Evolutionary conservation across 2,797 vertebrate genomes (phyloP).

Genomic region (Eurystomus glaucurus): DNA sequence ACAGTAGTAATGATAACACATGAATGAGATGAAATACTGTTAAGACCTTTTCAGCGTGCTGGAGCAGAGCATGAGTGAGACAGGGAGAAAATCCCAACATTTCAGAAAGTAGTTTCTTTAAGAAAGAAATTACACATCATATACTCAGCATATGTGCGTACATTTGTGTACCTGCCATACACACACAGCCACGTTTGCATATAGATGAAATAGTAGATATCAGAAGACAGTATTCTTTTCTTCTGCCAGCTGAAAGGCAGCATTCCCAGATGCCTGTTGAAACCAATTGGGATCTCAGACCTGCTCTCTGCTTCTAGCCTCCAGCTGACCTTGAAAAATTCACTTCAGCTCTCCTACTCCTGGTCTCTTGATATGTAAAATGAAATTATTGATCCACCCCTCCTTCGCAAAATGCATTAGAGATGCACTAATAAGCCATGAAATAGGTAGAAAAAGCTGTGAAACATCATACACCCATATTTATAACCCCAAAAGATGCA

Average conservation of each 20-base stretch:
- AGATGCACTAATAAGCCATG: slow-evolving; percentile 27
- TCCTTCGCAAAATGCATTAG: slow-evolving; percentile 32
- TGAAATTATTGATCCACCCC: slow-evolving; percentile 8
- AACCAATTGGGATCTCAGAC: not conserved
- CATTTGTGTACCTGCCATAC: not conserved
- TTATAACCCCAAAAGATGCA: not conserved
- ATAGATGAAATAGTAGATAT: not conserved
- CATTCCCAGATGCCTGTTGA: not conserved
- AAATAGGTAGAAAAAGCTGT: slow-evolving; percentile 41
- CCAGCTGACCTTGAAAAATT: slow-evolving; percentile 35
- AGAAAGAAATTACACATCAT: not conserved
- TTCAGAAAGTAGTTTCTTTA: not conserved
- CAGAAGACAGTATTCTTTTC: not conserved
- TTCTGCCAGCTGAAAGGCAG: not conserved
- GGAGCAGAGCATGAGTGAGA: slow-evolving; percentile 17
- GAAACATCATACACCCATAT: not conserved
- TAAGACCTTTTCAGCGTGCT: slow-evolving; percentile 46
- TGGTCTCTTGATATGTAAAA: slow-evolving; percentile 45
- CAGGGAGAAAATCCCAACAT: slow-evolving; percentile 6
- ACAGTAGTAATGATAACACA: slow-evolving; percentile 69
- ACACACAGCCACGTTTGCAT: not conserved
- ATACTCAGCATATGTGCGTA: not conserved
- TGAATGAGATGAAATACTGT: slow-evolving; percentile 65
- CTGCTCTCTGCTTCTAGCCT: not conserved
- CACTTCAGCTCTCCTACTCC: not conserved